Evolutionary conservation across 2,888 invertebrate genomes (phyloP).

Genomic region (Phragmatobia fuliginosa): DNA sequence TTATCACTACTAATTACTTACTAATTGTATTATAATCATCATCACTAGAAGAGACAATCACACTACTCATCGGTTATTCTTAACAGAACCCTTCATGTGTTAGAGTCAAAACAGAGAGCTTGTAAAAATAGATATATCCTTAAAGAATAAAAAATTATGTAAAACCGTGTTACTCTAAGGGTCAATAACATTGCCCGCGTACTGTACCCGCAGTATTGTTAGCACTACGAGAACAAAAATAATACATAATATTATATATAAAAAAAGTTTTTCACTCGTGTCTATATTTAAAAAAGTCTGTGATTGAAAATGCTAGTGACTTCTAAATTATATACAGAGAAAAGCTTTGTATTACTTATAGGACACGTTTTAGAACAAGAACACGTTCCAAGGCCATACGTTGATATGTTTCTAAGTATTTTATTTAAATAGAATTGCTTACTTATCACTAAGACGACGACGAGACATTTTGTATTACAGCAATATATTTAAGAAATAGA

Average conservation of each 20-base stretch:
- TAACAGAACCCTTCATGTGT: not conserved
- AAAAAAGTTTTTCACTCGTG: too few species aligned
- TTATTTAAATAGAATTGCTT: too few species aligned
- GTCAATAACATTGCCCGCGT: conserved; percentile 49
- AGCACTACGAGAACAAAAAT: conserved; percentile 30
- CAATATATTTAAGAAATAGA: not conserved
- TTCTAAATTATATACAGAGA: too few species aligned
- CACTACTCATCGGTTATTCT: not conserved
- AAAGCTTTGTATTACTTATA: too few species aligned
- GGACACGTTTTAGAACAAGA: too few species aligned
- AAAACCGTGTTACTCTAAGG: conserved; percentile 69
- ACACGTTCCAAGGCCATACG: too few species aligned
- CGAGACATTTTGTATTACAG: not conserved
- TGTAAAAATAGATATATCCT: not conserved
- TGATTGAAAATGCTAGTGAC: too few species aligned
- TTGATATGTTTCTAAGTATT: too few species aligned
- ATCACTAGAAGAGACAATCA: not conserved
- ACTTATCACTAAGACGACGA: not conserved
- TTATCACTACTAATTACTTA: too few species aligned
- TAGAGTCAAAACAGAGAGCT: not conserved
- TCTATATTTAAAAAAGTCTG: too few species aligned
- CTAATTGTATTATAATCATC: too few species aligned
- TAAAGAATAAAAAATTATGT: conserved; percentile 55
- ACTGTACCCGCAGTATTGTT: conserved; percentile 37
- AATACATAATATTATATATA: too few species aligned